Conservation (phyloP, 1,140 invertebrate genomes). For the Eupeodes corollae region DNA sequence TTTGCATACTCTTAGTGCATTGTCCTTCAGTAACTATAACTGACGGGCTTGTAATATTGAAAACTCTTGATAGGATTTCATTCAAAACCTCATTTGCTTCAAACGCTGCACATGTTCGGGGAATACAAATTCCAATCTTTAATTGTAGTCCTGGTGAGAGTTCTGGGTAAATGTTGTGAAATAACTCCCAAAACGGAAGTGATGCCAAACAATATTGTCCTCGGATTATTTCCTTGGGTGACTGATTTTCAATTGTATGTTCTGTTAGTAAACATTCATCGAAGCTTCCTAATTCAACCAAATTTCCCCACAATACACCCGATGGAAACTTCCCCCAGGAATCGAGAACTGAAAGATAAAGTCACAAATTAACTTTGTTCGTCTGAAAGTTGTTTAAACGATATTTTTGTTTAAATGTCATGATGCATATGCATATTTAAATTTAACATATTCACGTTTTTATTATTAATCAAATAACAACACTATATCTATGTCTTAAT, state of each 20-base stretch:
- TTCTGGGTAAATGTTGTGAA: not conserved
- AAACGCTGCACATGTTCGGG: slow-evolving; percentile 11
- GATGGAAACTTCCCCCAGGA: slow-evolving; percentile 30
- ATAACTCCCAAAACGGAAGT: slow-evolving; percentile 14
- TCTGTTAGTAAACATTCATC: slow-evolving; percentile 16
- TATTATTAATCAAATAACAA: too few relatives aligned
- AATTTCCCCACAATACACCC: slow-evolving; percentile 28
- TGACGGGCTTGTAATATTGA: not conserved
- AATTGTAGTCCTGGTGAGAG: slow-evolving; percentile 2
- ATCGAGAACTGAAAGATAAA: slow-evolving; percentile 18
- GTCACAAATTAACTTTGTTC: not conserved
- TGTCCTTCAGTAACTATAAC: slow-evolving; percentile 13
- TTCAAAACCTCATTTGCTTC: slow-evolving; percentile 15
- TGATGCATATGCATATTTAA: too few relatives aligned
- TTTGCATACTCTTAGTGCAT: slow-evolving; percentile 6
- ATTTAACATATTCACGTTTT: too few relatives aligned
- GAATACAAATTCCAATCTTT: slow-evolving; percentile 20
- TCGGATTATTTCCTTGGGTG: not conserved
- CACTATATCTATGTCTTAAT: too few relatives aligned
- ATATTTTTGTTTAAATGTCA: too few relatives aligned
- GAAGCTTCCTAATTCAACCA: slow-evolving; percentile 25
- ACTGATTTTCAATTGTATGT: slow-evolving; percentile 3
- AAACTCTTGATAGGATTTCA: slow-evolving; percentile 9
- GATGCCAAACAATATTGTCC: slow-evolving; percentile 20
- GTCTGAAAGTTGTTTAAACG: too few relatives aligned